Percentiles rank a stretch among this genome's conserved stretches.
Conservation (phyloP, 2,797 vertebrate genomes). For the Dryobates pubescens region DNA sequence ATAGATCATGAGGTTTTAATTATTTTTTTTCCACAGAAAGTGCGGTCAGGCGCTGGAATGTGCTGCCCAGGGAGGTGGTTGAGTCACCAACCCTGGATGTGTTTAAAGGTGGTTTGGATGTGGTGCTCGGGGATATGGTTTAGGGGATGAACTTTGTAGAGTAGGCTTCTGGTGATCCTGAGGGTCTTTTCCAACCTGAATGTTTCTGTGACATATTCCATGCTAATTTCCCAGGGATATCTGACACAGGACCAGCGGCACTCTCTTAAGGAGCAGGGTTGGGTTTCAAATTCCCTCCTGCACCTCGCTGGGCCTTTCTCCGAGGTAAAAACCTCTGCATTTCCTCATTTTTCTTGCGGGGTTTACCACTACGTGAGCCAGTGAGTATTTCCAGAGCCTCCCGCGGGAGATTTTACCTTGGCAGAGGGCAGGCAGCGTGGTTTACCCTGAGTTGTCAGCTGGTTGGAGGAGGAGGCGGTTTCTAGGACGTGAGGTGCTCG, state of each 20-base stretch:
- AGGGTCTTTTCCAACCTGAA: too few relatives aligned
- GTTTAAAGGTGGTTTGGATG: too few relatives aligned
- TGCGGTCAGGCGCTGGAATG: too few relatives aligned
- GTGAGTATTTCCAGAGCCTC: not conserved
- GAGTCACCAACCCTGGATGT: too few relatives aligned
- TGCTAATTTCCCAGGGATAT: not conserved
- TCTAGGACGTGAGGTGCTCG: not conserved
- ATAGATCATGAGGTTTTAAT: not conserved
- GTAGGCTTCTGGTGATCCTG: too few relatives aligned
- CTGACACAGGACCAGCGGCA: not conserved
- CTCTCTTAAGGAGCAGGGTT: not conserved
- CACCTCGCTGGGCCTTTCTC: not conserved
- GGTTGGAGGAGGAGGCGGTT: not conserved
- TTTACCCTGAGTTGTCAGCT: rapidly evolving
- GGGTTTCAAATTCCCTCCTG: not conserved
- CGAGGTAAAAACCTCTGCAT: not conserved
- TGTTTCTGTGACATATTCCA: not conserved
- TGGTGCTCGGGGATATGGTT: too few relatives aligned
- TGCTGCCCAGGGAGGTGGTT: too few relatives aligned
- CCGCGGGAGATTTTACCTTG: not conserved
- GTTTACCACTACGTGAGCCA: rapidly evolving
- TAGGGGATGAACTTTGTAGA: too few relatives aligned
- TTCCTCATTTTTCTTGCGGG: not conserved
- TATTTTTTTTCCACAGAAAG: not conserved
- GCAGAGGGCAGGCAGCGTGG: not conserved